Evolutionary conservation across 2,113 vertebrate species (phyloP).

Genomic region (Platichthys flesus): DNA sequence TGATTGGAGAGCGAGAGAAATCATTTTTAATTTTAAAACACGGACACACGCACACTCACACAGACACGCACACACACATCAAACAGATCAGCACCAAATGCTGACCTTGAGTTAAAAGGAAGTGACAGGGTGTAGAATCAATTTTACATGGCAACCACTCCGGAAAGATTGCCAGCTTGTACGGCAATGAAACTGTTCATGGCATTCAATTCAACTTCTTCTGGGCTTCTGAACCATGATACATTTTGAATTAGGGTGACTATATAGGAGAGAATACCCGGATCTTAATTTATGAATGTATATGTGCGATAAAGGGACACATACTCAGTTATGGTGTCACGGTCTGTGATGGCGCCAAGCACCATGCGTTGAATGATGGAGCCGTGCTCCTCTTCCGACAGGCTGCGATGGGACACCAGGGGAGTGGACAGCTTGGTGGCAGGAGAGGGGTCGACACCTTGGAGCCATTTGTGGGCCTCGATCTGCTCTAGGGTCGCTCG

Average conservation of each 20-base stretch:
- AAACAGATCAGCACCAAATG: conserved; percentile 20
- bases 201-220: conserved; percentile 37
- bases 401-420: conserved; percentile 94
- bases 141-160: conserved; percentile 48
- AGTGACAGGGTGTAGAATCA: conserved; percentile 40
- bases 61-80: not conserved
- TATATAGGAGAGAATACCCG: conserved; percentile 22
- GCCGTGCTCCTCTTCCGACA: conserved; percentile 97
- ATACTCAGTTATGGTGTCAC: conserved; percentile 95
- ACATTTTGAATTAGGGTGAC: conserved; percentile 15
- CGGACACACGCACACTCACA: not conserved
- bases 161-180: conserved; percentile 37
- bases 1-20: not conserved
- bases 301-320: conserved; percentile 53
- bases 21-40: conserved; percentile 6
- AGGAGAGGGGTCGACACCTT: conserved; percentile 96
- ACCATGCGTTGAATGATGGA: conserved; percentile 98
- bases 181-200: conserved; percentile 54
- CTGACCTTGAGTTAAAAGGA: conserved; percentile 24
- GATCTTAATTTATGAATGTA: not conserved
- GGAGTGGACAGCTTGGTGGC: conserved; percentile 97
- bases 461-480: conserved; percentile 93
- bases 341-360: conserved; percentile 93
- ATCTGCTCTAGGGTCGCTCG: conserved; percentile 95
- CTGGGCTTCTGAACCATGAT: conserved; percentile 7